These are phyloP conservation scores for Teleiodes luculella DNA, from an alignment of 2,888 invertebrate species.

Conservation along the genomic window DNA sequence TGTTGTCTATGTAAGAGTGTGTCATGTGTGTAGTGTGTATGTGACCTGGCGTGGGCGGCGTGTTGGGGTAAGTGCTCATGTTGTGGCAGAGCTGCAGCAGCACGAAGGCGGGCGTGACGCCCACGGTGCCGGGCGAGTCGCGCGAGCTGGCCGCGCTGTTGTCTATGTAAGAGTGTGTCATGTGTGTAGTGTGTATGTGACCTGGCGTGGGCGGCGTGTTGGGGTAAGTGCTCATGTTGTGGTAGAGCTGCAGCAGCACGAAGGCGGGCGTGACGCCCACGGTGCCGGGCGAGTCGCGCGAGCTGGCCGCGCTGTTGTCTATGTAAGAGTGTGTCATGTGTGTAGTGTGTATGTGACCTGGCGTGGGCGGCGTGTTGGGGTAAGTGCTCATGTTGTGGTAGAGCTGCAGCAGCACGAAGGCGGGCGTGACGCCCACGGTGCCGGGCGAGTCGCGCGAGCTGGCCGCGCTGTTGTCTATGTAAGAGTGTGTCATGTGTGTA, in stretches of 20 bases:
- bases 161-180: conserved; percentile 25
- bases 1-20: conserved; percentile 29
- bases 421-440: conserved; percentile 89
- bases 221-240: conserved; percentile 82
- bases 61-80: conserved; percentile 79
- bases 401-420: conserved; percentile 94
- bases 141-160: too few relatives aligned
- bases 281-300: conserved; percentile 45
- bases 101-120: conserved; percentile 92
- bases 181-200: conserved; percentile 20
- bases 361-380: conserved; percentile 62
- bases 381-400: conserved; percentile 86
- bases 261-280: conserved; percentile 93
- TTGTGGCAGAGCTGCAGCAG: conserved; percentile 94
- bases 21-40: neutral
- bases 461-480: too few relatives aligned
- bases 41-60: conserved; percentile 59
- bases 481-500: conserved; percentile 21
- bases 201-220: conserved; percentile 62
- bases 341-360: conserved; percentile 38
- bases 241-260: conserved; percentile 93
- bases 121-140: conserved; percentile 72
- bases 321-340: conserved; percentile 23
- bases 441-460: conserved; percentile 30
- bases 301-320: too few relatives aligned